Evolutionary conservation across 1,140 invertebrate species (phyloP), one percentile per base, ranked within the genome.

Genomic region (Lasaia peninsularis): DNA sequence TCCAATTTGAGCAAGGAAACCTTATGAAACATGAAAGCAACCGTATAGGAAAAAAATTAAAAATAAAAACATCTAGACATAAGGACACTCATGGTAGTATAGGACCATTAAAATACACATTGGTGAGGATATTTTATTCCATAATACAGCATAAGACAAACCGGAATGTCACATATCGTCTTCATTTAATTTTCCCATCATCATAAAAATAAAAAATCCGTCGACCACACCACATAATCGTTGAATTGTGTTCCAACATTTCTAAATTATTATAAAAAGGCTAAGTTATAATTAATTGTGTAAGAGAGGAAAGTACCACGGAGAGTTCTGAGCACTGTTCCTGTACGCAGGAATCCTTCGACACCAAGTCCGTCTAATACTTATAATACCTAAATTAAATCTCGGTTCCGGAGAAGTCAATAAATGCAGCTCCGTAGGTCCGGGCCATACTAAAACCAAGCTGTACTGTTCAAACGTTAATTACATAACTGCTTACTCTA

Each of bases 131-230:
- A 90, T 86, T 90, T 90, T 90, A 90, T 90, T 90, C 88, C 89
- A 89, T 90, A 90, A 88, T 89, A 89, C 89, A 90, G 89, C 88
- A 87, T 78, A 89, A 90, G 88, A 90, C 86, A 90, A 90, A 90
- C 86, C 89, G 89, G 89, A 90, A 90, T 90, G 89, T 90, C 86
- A 89, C 89, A 89, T 87, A 77, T 79, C 75, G 75, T 74, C 80
- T 74, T 79, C 75, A 83, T 75, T 77, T 73, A 69, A 74, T 50
- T 71, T 78, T 78, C 69, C 78, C 53, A 78, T 81, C 73, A 75
- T 69, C 73, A 75, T 78, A 80, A 86, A 84, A 86, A 80, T 84
- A 81, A 86, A 86, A 82, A 78, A 74, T 65, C 78, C 82, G 31
- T 80, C 73, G 78, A 77, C 78, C 77, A 80, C 76, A 77, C 74